Evolutionary conservation across 2,113 vertebrate species (phyloP).

Genomic region (Ailuropoda melanoleuca): DNA sequence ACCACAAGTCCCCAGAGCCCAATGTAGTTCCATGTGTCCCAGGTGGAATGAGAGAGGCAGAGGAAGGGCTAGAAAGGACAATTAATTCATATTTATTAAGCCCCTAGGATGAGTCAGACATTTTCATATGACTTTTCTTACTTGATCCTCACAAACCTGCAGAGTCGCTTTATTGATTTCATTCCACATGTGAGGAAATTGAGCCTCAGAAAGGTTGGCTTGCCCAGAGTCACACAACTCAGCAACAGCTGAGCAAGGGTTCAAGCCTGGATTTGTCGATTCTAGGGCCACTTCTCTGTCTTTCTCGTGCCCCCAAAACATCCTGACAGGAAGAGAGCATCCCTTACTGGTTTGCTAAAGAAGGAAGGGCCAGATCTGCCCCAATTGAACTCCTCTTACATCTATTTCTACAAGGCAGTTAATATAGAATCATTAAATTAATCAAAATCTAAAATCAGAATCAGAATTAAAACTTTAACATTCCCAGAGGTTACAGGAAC

Average conservation of each 20-base stretch:
- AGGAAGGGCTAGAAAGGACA: not conserved
- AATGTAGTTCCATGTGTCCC: not conserved
- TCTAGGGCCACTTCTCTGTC: not conserved
- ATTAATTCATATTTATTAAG: not conserved
- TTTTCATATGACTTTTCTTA: not conserved
- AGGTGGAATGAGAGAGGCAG: not conserved
- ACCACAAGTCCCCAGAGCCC: not conserved
- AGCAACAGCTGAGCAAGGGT: not conserved
- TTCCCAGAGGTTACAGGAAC: not conserved
- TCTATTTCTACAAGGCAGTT: not conserved
- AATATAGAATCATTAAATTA: not conserved
- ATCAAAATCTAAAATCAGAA: conserved; percentile 7
- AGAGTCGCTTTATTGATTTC: conserved; percentile 17
- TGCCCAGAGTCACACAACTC: not conserved
- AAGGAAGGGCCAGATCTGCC: not conserved
- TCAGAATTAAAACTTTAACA: conserved; percentile 24
- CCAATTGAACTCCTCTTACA: not conserved
- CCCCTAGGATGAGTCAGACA: not conserved
- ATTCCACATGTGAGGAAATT: not conserved
- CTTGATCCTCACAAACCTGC: not conserved
- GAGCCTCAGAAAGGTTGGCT: not conserved
- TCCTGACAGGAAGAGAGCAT: not conserved
- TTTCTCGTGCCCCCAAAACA: not conserved
- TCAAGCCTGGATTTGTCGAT: not conserved
- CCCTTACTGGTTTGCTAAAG: not conserved